Conservation (phyloP, 2,888 invertebrate genomes). For the Gortyna flavago region DNA sequence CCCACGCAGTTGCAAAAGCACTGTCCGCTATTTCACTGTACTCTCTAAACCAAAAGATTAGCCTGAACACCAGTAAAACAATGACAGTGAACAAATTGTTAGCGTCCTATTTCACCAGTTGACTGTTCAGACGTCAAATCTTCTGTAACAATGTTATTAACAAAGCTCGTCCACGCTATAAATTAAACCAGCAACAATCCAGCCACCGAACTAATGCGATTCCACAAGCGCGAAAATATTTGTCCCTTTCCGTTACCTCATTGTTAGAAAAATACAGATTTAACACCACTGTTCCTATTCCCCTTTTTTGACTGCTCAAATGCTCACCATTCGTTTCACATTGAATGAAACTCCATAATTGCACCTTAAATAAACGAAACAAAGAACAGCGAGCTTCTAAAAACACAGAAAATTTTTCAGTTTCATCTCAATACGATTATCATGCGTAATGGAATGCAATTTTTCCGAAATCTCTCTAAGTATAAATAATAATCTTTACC, state of each 20-base stretch:
- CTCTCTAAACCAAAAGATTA: constrained; percentile 17
- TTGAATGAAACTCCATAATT: constrained; percentile 41
- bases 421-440: constrained; percentile 28
- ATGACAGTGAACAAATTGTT: constrained; percentile 47
- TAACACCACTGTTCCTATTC: constrained; percentile 15
- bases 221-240: constrained; percentile 36
- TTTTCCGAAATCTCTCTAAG: constrained; percentile 28
- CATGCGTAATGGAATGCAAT: constrained; percentile 22
- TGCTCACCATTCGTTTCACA: constrained; percentile 10
- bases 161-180: constrained; percentile 53
- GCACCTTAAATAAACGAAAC: constrained; percentile 18
- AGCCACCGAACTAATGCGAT: constrained; percentile 52
- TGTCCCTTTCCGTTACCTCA: constrained; percentile 46
- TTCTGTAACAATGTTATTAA: constrained; percentile 59
- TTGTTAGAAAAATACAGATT: constrained; percentile 51
- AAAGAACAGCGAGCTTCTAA: neutral
- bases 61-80: constrained; percentile 23
- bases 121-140: constrained; percentile 52
- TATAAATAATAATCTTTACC: constrained; percentile 41
- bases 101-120: constrained; percentile 52
- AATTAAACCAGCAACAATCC: constrained; percentile 58
- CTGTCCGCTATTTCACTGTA: neutral
- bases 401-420: constrained; percentile 7
- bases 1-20: neutral
- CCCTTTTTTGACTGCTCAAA: constrained; percentile 14